Base-by-base conservation (phyloP, 2,888 invertebrate genomes). In the Drosophila dives region DNA sequence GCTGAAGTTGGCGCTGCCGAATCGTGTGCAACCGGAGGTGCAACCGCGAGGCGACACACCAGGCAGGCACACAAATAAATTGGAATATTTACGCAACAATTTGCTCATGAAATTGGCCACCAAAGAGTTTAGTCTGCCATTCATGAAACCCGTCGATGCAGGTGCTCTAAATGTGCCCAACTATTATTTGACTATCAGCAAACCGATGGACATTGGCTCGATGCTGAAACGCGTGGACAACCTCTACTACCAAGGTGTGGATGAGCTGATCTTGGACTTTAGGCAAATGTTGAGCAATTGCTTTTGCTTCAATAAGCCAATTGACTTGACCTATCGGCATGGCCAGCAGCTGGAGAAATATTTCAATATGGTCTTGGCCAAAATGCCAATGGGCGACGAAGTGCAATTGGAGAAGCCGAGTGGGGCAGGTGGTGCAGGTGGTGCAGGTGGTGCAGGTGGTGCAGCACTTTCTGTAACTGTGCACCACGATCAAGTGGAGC, bases 21-120 rank as follows among this genome's bases (percentile, higher is more conserved):
- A 45, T 45, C 45, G 45, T 45, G 45, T 45, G 45, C 20, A 45
- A 4, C 45, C 45, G 7, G 45, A 45, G 45, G 15, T 45, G 45
- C 45, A 12, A 45, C 45, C 12, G 3, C 45, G 45, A 7, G 45
- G 7, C 45, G 20, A 15, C 45, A 45, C 7, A 8, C 15, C 1
- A 15, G 45, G 45, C 2, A 20, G 20, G 23, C 45, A 45, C 45
- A 45, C 45, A 23, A 23, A 45, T 45, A 45, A 45, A 45, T 23
- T 45, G 45, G 45, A 23, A 15, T 45, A 45, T 23, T 23, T 45
- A 23, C 23, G 45, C 45, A 23, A 8, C 15, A 45, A 45, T 45
- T 45, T 45, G 23, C 45, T 45, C 15, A 0, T 11, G 2, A 15
- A 23, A 8, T 15, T 45, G 45, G 20, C 15, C 20, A 23, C 20